Evolutionary conservation across 2,797 vertebrate species (phyloP), one percentile per base, ranked within the genome.

Genomic region (Nothura maculosa): DNA sequence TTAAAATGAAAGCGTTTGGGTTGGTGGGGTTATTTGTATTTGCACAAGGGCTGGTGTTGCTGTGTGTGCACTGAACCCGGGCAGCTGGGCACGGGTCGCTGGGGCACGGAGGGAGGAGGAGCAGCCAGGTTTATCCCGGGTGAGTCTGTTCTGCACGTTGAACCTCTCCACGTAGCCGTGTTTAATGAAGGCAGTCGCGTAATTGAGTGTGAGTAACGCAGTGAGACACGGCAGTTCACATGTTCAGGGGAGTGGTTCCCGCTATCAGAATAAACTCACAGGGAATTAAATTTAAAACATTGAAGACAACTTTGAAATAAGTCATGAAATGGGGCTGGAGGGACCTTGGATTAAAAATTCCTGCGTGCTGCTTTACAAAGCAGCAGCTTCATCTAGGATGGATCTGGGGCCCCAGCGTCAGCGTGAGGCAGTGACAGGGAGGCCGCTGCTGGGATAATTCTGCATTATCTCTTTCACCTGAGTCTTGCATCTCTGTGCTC

Each of bases 371-470:
- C 85, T 86, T 92, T 95, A 60, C 77, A 80, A 92, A 91, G 93
- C 94, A 95, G 84, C 83, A 94, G 63, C 89, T 93, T 95, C 92
- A 95, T 82, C 93, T 70, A 0, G 81, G 75, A 92, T 92, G 77
- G 96, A 94, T 85, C 89, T 58, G 81, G 73, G 93, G 95, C 94
- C 91, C 30, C 7, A 90, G 94, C 52, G 1, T 93, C 87, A 82
- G 91, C 94, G 95, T 92, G 95, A 96, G 94, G 94, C 87, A 95
- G 96, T 96, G 94, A 96, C 84, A 80, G 68, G 81, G 87, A 95
- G 69, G 76, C 60, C 87, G 94, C 94, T 75, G 87, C 54, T 95
- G 87, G 79, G 87, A 88, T 88, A 87, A 90, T 84, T 84, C 57
- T 95, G 82, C 85, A 77, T 93, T 96, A 93, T 94, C 89, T 90